phyloP scores from a whole-genome alignment of 1,140 invertebrate species.

The Pogonus chalceus region DNA sequence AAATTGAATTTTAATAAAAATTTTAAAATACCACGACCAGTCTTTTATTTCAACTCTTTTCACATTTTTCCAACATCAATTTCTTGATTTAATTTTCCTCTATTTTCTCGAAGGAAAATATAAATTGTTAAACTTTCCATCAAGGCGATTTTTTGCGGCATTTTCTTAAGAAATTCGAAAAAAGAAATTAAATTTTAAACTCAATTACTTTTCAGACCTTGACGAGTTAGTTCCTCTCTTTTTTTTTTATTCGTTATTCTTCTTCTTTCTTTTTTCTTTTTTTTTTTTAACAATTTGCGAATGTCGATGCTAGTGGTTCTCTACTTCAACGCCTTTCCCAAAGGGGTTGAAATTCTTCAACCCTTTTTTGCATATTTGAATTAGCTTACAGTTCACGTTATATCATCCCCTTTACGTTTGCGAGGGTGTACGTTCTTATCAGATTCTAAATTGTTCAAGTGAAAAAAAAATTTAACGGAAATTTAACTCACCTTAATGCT shows the following conservation, averaged over 20 bases:
- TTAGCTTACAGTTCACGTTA: too few species aligned
- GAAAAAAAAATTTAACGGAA: too few species aligned
- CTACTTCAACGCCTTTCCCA: background rate
- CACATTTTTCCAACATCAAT: background rate
- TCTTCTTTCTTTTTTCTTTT: too few species aligned
- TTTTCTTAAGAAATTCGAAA: conserved; percentile 1
- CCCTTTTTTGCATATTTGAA: conserved; percentile 5
- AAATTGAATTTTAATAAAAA: too few species aligned
- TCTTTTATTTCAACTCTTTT: background rate
- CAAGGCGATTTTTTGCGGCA: background rate
- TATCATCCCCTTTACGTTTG: background rate
- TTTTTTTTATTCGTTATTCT: too few species aligned
- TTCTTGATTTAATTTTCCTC: background rate
- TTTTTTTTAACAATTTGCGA: background rate
- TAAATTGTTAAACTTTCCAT: background rate
- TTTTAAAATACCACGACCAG: too few species aligned
- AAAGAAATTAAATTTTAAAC: conserved; percentile 6
- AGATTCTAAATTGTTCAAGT: background rate
- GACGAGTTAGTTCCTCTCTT: too few species aligned
- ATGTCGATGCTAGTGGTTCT: too few species aligned
- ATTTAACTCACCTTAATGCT: too few species aligned
- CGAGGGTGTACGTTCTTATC: background rate
- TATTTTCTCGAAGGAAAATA: background rate
- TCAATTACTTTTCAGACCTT: conserved; percentile 2
- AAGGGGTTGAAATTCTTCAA: background rate